Conservation (phyloP, 1,140 invertebrate species). For the Arion vulgaris region DNA sequence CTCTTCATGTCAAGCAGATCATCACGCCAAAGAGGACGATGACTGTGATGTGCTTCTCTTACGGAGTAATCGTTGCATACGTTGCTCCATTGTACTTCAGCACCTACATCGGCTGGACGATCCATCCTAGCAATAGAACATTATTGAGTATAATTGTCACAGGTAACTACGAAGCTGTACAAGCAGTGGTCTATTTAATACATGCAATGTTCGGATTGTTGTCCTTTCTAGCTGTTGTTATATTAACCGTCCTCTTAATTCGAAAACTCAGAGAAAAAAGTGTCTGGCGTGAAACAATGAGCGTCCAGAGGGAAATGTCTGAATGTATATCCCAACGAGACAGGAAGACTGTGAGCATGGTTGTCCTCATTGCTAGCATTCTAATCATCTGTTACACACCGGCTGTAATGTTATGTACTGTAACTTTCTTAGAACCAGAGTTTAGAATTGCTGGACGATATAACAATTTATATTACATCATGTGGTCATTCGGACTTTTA, state of each 20-base stretch:
- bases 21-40: not conserved
- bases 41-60: not conserved
- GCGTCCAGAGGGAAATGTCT: not conserved
- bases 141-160: not conserved
- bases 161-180: not conserved
- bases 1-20: not conserved
- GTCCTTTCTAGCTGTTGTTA: not conserved
- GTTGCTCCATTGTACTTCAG: not conserved
- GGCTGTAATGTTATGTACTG: no score
- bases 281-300: not conserved
- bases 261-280: not conserved
- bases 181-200: no score
- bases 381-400: slow-evolving; percentile 17
- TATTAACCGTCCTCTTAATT: not conserved
- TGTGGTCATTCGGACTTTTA: no score
- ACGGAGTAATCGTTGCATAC: not conserved
- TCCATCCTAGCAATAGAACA: not conserved
- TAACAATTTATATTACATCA: no score
- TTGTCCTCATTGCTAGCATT: not conserved
- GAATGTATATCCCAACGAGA: not conserved
- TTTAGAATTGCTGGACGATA: no score
- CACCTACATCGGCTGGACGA: not conserved
- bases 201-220: not conserved
- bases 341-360: not conserved
- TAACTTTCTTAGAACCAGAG: no score